Conservation (phyloP, 2,113 vertebrate genomes). For the Butorides virescens region DNA sequence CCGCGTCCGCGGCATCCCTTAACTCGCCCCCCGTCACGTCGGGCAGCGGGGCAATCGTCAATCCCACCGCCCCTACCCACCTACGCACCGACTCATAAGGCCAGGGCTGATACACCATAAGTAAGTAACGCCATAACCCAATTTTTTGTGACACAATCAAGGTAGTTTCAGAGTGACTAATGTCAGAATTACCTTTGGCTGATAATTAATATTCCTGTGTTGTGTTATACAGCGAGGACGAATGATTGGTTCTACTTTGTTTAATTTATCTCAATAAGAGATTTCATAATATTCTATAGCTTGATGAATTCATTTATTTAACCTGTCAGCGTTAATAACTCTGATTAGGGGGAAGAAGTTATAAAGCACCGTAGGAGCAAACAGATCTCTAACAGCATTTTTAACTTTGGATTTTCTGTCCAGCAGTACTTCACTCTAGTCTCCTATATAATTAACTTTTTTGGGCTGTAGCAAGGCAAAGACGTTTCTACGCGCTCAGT, state of each 20-base stretch:
- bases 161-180: neutral
- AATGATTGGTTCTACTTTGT: slow-evolving; percentile 75
- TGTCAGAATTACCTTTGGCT: slow-evolving; percentile 39
- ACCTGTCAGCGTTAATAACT: slow-evolving; percentile 78
- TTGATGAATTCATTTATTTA: slow-evolving; percentile 82
- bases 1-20: neutral
- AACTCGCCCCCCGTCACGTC: neutral
- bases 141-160: neutral
- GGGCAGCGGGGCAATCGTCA: neutral
- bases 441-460: slow-evolving; percentile 23
- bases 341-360: slow-evolving; percentile 70
- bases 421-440: slow-evolving; percentile 20
- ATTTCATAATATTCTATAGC: slow-evolving; percentile 76
- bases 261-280: slow-evolving; percentile 77
- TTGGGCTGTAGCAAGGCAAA: neutral
- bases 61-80: neutral
- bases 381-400: slow-evolving; percentile 43
- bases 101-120: neutral
- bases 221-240: slow-evolving; percentile 58
- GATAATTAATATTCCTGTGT: slow-evolving; percentile 69
- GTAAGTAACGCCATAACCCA: neutral
- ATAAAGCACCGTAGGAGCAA: slow-evolving; percentile 31
- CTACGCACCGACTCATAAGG: accelerated
- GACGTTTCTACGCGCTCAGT: neutral
- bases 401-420: slow-evolving; percentile 52